phyloP scores from a whole-genome alignment of 2,797 vertebrate species.

The Hippoglossus hippoglossus region DNA sequence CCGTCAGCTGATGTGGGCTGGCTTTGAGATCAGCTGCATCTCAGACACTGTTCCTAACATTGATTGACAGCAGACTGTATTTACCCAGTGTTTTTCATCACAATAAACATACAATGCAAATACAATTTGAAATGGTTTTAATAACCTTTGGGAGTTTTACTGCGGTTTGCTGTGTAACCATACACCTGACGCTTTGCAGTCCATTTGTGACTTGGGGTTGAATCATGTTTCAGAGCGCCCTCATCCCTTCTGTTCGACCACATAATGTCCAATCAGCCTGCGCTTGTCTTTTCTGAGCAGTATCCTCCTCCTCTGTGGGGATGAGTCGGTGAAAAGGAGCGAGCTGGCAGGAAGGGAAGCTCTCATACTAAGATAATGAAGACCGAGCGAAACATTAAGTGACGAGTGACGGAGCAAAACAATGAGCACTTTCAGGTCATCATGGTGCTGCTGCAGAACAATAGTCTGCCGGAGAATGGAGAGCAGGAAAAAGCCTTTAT shows the following conservation, averaged over 20 bases:
- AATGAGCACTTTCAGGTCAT: conserved; percentile 25
- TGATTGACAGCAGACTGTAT: no score
- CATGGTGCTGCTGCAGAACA: conserved; percentile 21
- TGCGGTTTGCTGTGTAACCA: not conserved
- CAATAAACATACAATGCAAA: no score
- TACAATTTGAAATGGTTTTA: not conserved
- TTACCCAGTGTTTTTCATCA: no score
- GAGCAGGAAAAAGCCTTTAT: not conserved
- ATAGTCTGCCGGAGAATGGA: not conserved
- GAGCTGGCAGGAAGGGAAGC: conserved; percentile 17
- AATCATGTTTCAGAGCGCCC: no score
- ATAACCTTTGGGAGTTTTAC: not conserved
- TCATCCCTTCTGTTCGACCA: conserved; percentile 6
- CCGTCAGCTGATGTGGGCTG: no score
- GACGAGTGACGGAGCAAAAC: conserved; percentile 11
- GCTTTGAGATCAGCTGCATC: no score
- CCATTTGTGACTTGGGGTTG: conserved; percentile 11
- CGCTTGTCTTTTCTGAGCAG: conserved; percentile 31
- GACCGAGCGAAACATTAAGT: conserved; percentile 18
- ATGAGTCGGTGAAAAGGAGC: conserved; percentile 43
- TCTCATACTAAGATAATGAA: conserved; percentile 27
- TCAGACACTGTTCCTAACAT: no score
- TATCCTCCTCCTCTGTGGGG: conserved; percentile 25
- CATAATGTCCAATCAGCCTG: conserved; percentile 17
- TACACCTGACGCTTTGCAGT: not conserved